Evolutionary conservation across 2,113 vertebrate species (phyloP).

Genomic region (Eonycteris spelaea): DNA sequence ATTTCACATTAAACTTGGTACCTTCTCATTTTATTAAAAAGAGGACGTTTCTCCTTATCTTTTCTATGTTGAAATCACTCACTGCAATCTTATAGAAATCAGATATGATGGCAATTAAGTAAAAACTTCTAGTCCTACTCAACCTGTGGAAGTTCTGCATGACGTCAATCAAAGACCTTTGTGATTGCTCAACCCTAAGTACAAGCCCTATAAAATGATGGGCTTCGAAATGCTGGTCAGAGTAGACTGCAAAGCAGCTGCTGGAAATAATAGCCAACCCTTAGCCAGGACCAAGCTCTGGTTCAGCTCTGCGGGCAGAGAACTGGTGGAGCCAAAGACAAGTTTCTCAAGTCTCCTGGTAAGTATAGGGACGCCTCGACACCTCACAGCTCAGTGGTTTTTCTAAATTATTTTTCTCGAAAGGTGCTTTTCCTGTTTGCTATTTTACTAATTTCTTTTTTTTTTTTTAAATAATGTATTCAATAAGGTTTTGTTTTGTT

Average conservation of each 20-base stretch:
- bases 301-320: not conserved
- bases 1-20: not conserved
- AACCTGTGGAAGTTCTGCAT: slow-evolving; percentile 82
- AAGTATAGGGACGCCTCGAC: not conserved
- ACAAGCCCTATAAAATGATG: slow-evolving; percentile 89
- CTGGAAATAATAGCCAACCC: slow-evolving; percentile 2
- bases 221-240: slow-evolving; percentile 78
- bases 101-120: slow-evolving; percentile 75
- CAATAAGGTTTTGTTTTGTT: not conserved
- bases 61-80: slow-evolving; percentile 51
- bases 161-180: slow-evolving; percentile 87
- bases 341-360: not conserved
- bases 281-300: not conserved
- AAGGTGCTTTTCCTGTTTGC: not conserved
- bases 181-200: slow-evolving; percentile 81
- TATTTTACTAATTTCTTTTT: too few species aligned
- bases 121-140: slow-evolving; percentile 76
- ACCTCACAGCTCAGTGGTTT: not conserved
- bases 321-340: slow-evolving; percentile 62
- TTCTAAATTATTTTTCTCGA: not conserved
- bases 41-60: slow-evolving; percentile 24
- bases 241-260: slow-evolving; percentile 72
- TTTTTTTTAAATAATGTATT: not conserved
- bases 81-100: slow-evolving; percentile 76
- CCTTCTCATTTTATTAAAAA: not conserved